phyloP scores from a whole-genome alignment of 2,797 vertebrate genomes.

The Fistularia commersonii region DNA sequence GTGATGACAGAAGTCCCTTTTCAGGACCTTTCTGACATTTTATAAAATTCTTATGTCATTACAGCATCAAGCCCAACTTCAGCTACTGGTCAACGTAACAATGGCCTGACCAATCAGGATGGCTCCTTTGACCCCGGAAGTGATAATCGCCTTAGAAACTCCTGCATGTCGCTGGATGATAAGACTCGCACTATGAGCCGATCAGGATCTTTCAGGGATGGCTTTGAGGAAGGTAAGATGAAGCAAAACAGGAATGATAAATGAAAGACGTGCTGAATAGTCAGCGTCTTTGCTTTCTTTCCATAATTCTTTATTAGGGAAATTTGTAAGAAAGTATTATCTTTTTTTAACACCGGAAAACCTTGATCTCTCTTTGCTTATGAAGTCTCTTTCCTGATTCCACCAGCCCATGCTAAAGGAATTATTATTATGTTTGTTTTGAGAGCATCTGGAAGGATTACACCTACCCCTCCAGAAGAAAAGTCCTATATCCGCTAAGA shows the following conservation, averaged over 20 bases:
- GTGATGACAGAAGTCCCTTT: too few relatives aligned
- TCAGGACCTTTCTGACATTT: too few relatives aligned
- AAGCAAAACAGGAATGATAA: neutral
- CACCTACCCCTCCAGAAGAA: constrained; percentile 25
- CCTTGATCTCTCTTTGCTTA: neutral
- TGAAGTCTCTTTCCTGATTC: constrained; percentile 15
- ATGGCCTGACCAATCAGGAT: constrained; percentile 91
- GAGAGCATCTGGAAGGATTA: constrained; percentile 51
- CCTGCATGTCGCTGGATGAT: constrained; percentile 95
- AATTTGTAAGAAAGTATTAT: constrained; percentile 33
- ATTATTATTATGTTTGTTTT: constrained; percentile 49
- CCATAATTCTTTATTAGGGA: constrained; percentile 5
- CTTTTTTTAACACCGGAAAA: constrained; percentile 9
- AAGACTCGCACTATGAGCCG: constrained; percentile 95
- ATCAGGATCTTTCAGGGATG: constrained; percentile 93
- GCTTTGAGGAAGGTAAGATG: constrained; percentile 93
- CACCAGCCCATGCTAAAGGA: constrained; percentile 21
- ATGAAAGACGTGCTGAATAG: neutral
- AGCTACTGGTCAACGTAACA: constrained; percentile 82
- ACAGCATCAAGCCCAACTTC: constrained; percentile 88
- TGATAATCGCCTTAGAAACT: constrained; percentile 90
- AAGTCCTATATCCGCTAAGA: constrained; percentile 40
- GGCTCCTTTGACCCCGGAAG: constrained; percentile 80
- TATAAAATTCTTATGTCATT: neutral
- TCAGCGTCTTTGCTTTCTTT: constrained; percentile 4